Percentiles rank a stretch among this genome's conserved stretches.
These are phyloP conservation scores for Aethes cnicana DNA, from an alignment of 2,888 invertebrate genomes.

Conservation along the genomic window DNA sequence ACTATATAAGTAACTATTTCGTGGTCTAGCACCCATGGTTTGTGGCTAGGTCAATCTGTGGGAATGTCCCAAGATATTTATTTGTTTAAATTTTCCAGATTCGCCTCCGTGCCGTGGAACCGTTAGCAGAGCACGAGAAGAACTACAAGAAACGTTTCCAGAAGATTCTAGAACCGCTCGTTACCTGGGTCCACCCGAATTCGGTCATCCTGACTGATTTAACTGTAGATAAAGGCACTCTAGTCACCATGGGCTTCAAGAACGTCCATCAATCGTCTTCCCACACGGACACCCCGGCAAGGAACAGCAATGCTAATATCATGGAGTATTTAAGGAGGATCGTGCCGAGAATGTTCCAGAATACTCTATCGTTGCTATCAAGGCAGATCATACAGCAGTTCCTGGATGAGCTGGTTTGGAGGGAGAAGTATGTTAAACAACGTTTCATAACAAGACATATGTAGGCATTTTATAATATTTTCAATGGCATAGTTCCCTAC, in stretches of 20 bases:
- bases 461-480: too few relatives aligned
- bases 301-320: conserved; percentile 87
- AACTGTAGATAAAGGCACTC: conserved; percentile 91
- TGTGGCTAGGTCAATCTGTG: too few relatives aligned
- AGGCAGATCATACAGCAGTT: conserved; percentile 95
- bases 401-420: conserved; percentile 93
- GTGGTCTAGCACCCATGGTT: too few relatives aligned
- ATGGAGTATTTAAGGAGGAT: conserved; percentile 94
- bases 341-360: conserved; percentile 95
- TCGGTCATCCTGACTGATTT: conserved; percentile 91
- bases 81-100: conserved; percentile 80
- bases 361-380: conserved; percentile 90
- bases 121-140: conserved; percentile 88
- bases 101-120: conserved; percentile 91
- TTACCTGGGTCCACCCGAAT: conserved; percentile 89
- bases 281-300: conserved; percentile 67
- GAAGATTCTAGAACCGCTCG: conserved; percentile 90
- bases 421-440: conserved; percentile 83
- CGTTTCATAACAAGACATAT: too few relatives aligned
- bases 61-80: too few relatives aligned
- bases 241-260: conserved; percentile 90
- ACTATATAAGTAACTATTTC: too few relatives aligned
- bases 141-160: conserved; percentile 91
- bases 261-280: conserved; percentile 86
- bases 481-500: too few relatives aligned